A percentile compares a stretch with the other conserved stretches of the same genome.
Evolutionary conservation across 1,140 invertebrate genomes (phyloP).

Genomic region (Asobara japonica): DNA sequence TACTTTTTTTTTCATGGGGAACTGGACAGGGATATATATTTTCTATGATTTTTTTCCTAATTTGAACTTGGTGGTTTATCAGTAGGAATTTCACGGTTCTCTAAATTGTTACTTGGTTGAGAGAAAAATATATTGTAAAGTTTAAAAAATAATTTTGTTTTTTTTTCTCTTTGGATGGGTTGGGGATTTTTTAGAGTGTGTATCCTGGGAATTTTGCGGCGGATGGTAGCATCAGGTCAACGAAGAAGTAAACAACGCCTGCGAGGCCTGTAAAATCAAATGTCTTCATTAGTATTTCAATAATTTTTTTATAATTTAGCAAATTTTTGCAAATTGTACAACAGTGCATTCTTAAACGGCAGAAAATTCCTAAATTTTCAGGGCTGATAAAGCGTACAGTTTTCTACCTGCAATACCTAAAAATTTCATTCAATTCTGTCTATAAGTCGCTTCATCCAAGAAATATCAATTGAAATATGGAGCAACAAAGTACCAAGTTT

Average conservation of each 20-base stretch:
- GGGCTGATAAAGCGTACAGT: no score
- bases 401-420: no score
- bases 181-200: slow-evolving; percentile 45
- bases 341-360: not conserved
- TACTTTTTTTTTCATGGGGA: not conserved
- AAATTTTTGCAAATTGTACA: no score
- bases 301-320: no score
- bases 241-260: slow-evolving; percentile 77
- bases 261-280: slow-evolving; percentile 66
- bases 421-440: no score
- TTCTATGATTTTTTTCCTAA: not conserved
- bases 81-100: not conserved
- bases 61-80: not conserved
- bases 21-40: not conserved
- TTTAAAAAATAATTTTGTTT: not conserved
- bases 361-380: slow-evolving; percentile 11
- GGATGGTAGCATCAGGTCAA: slow-evolving; percentile 71
- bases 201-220: slow-evolving; percentile 76
- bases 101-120: not conserved
- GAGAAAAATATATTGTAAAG: not conserved
- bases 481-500: no score
- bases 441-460: no score
- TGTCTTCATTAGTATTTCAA: no score
- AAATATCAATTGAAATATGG: no score
- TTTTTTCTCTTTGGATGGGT: not conserved